Evolutionary conservation across 2,797 vertebrate species (phyloP).

Genomic region (Thripadectes ignobilis): DNA sequence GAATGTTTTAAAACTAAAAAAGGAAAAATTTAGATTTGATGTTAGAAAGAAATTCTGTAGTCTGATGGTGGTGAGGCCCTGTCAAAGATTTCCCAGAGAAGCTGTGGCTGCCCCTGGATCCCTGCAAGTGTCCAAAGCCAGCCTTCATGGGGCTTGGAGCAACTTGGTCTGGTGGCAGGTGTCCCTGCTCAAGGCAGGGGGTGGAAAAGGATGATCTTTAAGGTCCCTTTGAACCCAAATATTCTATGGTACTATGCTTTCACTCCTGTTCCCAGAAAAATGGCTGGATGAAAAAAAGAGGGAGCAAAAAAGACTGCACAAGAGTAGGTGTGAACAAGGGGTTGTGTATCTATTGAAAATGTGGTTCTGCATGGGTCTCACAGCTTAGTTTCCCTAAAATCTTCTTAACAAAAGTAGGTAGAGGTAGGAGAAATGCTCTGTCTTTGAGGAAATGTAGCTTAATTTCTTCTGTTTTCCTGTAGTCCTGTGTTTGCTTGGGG

Average conservation of each 20-base stretch:
- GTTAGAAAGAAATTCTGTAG: background rate
- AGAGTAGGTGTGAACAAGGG: background rate
- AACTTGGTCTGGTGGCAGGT: accelerated
- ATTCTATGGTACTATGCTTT: background rate
- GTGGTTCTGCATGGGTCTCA: background rate
- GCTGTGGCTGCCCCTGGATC: background rate
- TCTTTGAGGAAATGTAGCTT: background rate
- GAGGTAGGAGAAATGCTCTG: background rate
- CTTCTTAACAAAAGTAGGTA: background rate
- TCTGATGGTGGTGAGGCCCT: background rate
- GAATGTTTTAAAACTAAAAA: background rate
- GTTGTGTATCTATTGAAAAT: background rate
- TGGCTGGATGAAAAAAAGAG: background rate
- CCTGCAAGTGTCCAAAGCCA: background rate
- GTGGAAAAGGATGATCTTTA: background rate
- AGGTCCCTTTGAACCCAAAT: background rate
- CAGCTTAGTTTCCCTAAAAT: background rate
- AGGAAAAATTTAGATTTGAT: background rate
- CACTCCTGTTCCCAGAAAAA: background rate
- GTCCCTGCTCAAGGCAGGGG: background rate
- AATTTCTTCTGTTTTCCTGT: background rate
- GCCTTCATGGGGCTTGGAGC: accelerated
- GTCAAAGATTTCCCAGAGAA: accelerated
- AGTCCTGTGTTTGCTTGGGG: too few species aligned
- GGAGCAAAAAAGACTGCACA: background rate